phyloP scores from a whole-genome alignment of 1,140 invertebrate genomes.

The Condylostylus longicornis region DNA sequence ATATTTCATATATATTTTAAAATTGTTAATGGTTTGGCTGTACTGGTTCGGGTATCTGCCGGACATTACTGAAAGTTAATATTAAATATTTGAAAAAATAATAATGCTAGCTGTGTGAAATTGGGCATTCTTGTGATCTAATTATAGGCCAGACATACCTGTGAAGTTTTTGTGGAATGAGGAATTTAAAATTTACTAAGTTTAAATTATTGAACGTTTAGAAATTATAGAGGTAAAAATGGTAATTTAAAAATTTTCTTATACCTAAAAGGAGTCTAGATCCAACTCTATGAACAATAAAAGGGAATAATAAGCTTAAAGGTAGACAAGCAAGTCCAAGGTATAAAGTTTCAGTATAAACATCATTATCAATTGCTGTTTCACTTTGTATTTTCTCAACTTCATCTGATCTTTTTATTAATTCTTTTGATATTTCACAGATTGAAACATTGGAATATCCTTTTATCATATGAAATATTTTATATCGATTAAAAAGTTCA shows the following conservation, averaged over 20 bases:
- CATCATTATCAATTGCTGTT: slow-evolving; percentile 42
- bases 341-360: slow-evolving; percentile 52
- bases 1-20: too few relatives aligned
- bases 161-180: too few relatives aligned
- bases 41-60: too few relatives aligned
- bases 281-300: slow-evolving; percentile 52
- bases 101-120: too few relatives aligned
- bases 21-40: too few relatives aligned
- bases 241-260: not conserved
- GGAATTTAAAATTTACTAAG: too few relatives aligned
- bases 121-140: too few relatives aligned
- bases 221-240: too few relatives aligned
- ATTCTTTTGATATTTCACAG: slow-evolving; percentile 44
- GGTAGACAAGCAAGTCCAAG: slow-evolving; percentile 56
- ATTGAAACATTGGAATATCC: slow-evolving; percentile 46
- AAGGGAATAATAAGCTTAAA: slow-evolving; percentile 49
- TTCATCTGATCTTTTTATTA: not conserved
- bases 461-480: slow-evolving; percentile 45
- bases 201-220: too few relatives aligned
- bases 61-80: too few relatives aligned
- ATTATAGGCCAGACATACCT: too few relatives aligned
- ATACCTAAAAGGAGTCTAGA: slow-evolving; percentile 58
- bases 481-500: slow-evolving; percentile 56
- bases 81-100: too few relatives aligned
- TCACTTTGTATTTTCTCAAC: slow-evolving; percentile 19